Conservation (phyloP, 2,888 invertebrate genomes). For the Yponomeuta evonymella region DNA sequence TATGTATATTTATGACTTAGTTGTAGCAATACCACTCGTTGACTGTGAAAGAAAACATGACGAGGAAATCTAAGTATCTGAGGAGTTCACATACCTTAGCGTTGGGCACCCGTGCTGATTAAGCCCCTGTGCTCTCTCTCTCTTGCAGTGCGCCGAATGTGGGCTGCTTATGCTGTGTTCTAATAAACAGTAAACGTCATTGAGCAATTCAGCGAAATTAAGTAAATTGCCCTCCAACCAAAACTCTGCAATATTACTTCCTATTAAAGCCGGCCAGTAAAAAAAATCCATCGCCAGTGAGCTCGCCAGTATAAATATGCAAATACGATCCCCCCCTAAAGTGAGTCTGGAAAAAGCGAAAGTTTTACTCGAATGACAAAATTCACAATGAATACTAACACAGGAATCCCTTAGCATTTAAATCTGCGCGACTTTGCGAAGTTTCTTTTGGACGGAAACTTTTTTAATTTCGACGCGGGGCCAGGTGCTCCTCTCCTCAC, state of each 20-base stretch:
- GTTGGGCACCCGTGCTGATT: too few relatives aligned
- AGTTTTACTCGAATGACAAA: conserved; percentile 62
- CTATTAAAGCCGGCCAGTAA: not conserved
- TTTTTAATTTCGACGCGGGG: conserved; percentile 70
- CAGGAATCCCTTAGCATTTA: conserved; percentile 64
- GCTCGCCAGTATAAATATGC: conserved; percentile 29
- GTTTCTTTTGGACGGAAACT: conserved; percentile 55
- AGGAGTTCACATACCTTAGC: too few relatives aligned
- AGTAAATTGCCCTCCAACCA: not conserved
- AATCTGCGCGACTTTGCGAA: conserved; percentile 59
- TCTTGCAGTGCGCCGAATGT: too few relatives aligned
- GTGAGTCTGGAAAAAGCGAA: conserved; percentile 44
- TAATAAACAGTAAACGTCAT: too few relatives aligned
- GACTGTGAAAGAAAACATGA: too few relatives aligned
- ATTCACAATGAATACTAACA: conserved; percentile 65
- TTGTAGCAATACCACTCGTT: too few relatives aligned
- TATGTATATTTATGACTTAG: too few relatives aligned
- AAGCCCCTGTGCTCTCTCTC: too few relatives aligned
- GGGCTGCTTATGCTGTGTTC: too few relatives aligned
- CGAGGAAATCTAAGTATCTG: too few relatives aligned
- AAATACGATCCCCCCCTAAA: conserved; percentile 33
- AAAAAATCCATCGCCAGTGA: conserved; percentile 15
- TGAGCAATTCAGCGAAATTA: not conserved
- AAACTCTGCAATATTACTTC: not conserved
- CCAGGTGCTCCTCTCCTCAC: conserved; percentile 59